phyloP scores from a whole-genome alignment of 1,140 invertebrate genomes.

The Sinella curviseta region DNA sequence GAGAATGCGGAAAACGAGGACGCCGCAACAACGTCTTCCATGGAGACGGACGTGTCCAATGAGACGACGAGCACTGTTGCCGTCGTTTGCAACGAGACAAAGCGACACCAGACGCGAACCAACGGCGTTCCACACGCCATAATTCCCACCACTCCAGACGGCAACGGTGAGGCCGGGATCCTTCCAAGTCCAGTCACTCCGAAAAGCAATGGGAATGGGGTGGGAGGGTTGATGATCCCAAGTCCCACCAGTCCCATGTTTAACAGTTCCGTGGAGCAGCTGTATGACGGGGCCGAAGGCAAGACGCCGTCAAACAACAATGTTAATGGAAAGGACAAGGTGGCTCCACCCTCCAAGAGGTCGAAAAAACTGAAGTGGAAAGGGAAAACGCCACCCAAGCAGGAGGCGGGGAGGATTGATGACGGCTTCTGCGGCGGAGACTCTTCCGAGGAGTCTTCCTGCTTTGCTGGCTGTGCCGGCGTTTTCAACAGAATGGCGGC shows the following conservation, averaged over 20 bases:
- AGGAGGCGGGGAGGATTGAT: no score
- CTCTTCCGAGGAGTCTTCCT: neutral
- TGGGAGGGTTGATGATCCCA: slow-evolving; percentile 57
- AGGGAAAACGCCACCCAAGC: no score
- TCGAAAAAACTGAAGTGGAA: no score
- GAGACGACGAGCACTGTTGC: neutral
- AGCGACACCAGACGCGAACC: no score
- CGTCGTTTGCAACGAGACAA: neutral
- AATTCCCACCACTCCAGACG: slow-evolving; percentile 62
- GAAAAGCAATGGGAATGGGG: slow-evolving; percentile 81
- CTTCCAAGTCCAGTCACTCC: slow-evolving; percentile 84
- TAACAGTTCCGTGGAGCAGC: neutral
- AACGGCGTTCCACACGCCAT: no score
- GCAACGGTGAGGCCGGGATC: slow-evolving; percentile 74
- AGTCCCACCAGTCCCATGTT: neutral
- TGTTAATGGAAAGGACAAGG: no score
- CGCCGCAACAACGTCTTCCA: slow-evolving; percentile 14
- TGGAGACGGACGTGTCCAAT: slow-evolving; percentile 13
- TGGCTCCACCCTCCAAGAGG: no score
- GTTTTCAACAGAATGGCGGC: slow-evolving; percentile 69
- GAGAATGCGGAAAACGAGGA: neutral
- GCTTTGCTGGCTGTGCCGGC: slow-evolving; percentile 18
- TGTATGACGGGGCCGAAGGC: neutral
- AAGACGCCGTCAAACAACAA: no score
- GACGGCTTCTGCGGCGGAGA: neutral